Evolutionary conservation across 2,113 vertebrate species (phyloP).

Genomic region (Stomatorhinus ivindoensis): DNA sequence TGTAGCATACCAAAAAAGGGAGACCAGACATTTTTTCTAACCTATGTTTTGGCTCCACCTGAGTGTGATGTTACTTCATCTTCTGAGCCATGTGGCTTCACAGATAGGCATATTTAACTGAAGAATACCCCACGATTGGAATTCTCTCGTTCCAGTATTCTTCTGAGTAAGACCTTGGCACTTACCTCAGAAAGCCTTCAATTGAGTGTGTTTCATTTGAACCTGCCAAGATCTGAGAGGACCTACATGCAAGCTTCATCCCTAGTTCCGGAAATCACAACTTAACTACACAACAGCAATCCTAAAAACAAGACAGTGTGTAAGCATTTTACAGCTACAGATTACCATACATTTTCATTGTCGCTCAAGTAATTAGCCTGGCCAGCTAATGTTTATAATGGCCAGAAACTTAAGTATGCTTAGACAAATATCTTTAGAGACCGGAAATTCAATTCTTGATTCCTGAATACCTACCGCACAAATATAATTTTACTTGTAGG

Average conservation of each 20-base stretch:
- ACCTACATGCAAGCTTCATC: not conserved
- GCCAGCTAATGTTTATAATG: not conserved
- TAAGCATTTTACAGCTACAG: not conserved
- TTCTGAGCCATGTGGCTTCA: not conserved
- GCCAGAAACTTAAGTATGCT: not conserved
- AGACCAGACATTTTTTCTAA: not conserved
- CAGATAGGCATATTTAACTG: not conserved
- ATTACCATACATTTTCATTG: not conserved
- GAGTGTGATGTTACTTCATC: not conserved
- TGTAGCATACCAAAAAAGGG: not conserved
- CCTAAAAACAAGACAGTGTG: not conserved
- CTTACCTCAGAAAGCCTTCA: not conserved
- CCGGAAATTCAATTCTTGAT: not conserved
- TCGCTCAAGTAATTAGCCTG: not conserved
- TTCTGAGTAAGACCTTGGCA: not conserved
- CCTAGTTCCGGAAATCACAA: not conserved
- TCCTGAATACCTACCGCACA: not conserved
- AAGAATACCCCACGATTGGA: not conserved
- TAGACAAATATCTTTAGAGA: not conserved
- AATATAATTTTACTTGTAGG: not conserved
- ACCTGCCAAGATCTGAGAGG: not conserved
- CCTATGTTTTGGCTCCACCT: not conserved
- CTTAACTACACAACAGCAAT: not conserved
- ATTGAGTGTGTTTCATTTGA: not conserved
- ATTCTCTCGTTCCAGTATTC: not conserved